Evolutionary conservation across 1,140 invertebrate genomes (phyloP), one percentile per base, ranked within the genome.

Genomic region (Macrocentrus cingulum): DNA sequence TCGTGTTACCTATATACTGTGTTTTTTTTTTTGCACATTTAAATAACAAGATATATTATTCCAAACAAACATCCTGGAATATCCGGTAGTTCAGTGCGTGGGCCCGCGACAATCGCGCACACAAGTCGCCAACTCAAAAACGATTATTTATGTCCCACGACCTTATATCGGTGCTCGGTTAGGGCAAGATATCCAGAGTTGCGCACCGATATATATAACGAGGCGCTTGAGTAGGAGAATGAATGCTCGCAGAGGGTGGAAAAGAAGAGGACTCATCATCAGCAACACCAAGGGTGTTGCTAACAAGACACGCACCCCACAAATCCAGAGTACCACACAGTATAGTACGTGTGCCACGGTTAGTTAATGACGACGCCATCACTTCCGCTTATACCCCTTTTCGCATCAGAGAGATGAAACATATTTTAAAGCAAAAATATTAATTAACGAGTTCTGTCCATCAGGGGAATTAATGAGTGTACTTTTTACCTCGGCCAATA

Each of bases 281-380:
- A 72, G 69, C n/a, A n/a, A 78, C 75, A 70, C 74, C 72, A 70
- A 71, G 77, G 76, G 76, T 79, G 77, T 80, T 65, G 73, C 75
- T 80, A 80, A 80, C 77, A 80, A 80, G 77, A 79, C 75, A 71
- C 70, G 65, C 66, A 48, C 65, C 63, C 64, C 65, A 59, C n/a
- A n/a, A n/a, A n/a, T 67, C 60, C 39, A 59, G n/a, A n/a, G n/a
- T n/a, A n/a, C n/a, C n/a, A n/a, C n/a, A n/a, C n/a, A n/a, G n/a
- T n/a, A n/a, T n/a, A n/a, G n/a, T n/a, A n/a, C n/a, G n/a, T n/a
- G n/a, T n/a, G n/a, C n/a, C 66, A 66, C 41, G 44, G 29, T 68
- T 71, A 61, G 66, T 72, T 71, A 74, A 49, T 49, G 45, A 76
- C 67, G 67, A 70, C 65, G 59, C 65, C 51, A 69, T 69, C 70